Conservation (phyloP, 37 sponge, comb jelly and placozoan species). For the Agelas oroides region DNA sequence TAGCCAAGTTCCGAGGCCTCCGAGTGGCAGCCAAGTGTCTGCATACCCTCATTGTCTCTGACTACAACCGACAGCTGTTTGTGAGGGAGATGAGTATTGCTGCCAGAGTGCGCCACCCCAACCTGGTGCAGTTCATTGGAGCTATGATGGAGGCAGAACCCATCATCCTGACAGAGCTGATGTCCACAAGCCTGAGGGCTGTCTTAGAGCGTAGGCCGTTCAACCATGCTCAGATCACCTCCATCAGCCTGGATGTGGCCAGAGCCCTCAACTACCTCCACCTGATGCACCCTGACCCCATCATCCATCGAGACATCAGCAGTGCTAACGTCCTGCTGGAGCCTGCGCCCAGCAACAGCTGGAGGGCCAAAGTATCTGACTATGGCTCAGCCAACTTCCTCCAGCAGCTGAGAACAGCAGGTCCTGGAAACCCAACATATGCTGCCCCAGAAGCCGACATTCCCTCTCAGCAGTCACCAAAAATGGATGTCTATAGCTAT, state of each 20-base stretch:
- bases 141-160: conserved; percentile 27
- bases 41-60: conserved; percentile 49
- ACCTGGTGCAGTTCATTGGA: conserved; percentile 73
- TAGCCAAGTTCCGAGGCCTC: conserved; percentile 65
- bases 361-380: conserved; percentile 79
- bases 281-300: conserved; percentile 63
- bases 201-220: conserved; percentile 13
- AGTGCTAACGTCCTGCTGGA: conserved; percentile 75
- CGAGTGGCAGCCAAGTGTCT: conserved; percentile 80
- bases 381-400: conserved; percentile 74
- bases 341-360: conserved; percentile 9
- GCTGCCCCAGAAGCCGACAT: conserved; percentile 43
- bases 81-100: conserved; percentile 71
- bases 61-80: conserved; percentile 47
- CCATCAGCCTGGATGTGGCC: conserved; percentile 50
- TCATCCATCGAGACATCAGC: conserved; percentile 83
- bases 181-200: conserved; percentile 57
- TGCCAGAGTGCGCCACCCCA: conserved; percentile 59
- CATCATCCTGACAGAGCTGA: conserved; percentile 66
- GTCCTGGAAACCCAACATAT: conserved; percentile 7
- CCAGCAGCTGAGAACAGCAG: background rate
- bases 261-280: conserved; percentile 78
- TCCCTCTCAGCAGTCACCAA: conserved; percentile 50
- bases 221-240: conserved; percentile 8
- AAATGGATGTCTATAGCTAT: conserved; percentile 58